Evolutionary conservation across 2,888 invertebrate species (phyloP).

Genomic region (Dasysyrphus tricinctus): DNA sequence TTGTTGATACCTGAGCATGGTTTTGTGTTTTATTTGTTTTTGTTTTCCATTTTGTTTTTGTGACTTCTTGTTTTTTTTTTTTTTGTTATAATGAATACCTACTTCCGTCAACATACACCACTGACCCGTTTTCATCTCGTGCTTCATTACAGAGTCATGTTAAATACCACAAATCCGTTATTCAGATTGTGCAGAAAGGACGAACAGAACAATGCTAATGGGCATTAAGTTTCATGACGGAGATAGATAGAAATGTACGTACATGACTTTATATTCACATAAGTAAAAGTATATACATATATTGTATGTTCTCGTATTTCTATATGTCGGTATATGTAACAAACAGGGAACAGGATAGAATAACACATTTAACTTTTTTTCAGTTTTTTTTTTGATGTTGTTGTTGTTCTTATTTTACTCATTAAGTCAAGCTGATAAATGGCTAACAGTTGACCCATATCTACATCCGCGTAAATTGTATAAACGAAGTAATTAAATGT

Average conservation of each 20-base stretch:
- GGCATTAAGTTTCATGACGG: slow-evolving; percentile 66
- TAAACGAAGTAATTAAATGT: slow-evolving; percentile 61
- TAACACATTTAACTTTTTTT: slow-evolving; percentile 34
- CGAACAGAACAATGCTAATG: slow-evolving; percentile 58
- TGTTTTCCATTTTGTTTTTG: neutral
- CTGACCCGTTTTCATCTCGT: slow-evolving; percentile 64
- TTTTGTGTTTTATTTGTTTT: slow-evolving; percentile 12
- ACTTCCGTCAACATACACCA: slow-evolving; percentile 67
- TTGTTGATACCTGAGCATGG: slow-evolving; percentile 43
- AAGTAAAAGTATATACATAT: neutral
- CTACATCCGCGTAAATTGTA: slow-evolving; percentile 65
- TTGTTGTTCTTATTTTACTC: slow-evolving; percentile 40
- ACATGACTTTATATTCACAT: slow-evolving; percentile 15
- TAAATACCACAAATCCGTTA: slow-evolving; percentile 68
- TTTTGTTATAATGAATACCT: slow-evolving; percentile 55
- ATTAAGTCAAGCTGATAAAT: slow-evolving; percentile 73
- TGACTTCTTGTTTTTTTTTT: slow-evolving; percentile 20
- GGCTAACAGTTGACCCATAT: slow-evolving; percentile 70
- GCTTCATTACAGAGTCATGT: slow-evolving; percentile 64
- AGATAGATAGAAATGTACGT: slow-evolving; percentile 52
- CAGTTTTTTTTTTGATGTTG: neutral
- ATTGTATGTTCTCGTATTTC: neutral
- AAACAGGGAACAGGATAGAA: slow-evolving; percentile 20
- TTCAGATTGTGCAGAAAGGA: slow-evolving; percentile 67
- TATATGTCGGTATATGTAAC: neutral